A percentile compares a stretch with the other conserved stretches of the same genome.
phyloP scores from a whole-genome alignment of 2,113 vertebrate genomes.

The Tinamus guttatus region DNA sequence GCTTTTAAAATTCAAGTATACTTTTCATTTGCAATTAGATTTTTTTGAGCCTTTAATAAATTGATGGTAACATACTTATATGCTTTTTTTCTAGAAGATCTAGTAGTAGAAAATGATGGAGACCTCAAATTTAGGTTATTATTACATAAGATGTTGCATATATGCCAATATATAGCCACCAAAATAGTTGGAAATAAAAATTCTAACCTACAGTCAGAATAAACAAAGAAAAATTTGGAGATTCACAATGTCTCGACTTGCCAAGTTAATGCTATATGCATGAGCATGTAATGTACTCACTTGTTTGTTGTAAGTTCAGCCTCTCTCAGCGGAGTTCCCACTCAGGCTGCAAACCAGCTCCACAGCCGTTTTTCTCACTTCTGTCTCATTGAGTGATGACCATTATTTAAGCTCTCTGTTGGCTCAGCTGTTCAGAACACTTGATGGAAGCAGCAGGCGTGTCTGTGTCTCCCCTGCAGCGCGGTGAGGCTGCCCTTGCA shows the following conservation, averaged over 20 bases:
- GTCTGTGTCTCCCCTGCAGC: neutral
- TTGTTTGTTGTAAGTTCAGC: neutral
- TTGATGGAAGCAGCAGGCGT: neutral
- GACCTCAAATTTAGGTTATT: neutral
- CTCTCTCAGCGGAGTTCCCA: neutral
- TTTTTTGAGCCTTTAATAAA: neutral
- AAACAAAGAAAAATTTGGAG: neutral
- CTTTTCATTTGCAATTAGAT: neutral
- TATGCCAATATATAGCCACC: neutral
- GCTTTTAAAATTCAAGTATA: neutral
- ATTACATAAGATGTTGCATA: neutral
- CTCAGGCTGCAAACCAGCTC: neutral
- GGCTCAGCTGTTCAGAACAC: neutral
- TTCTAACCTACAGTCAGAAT: neutral
- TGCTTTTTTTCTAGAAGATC: neutral
- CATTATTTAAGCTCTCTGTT: neutral
- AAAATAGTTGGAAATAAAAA: neutral
- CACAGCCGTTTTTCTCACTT: neutral
- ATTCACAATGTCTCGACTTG: neutral
- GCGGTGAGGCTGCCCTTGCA: neutral
- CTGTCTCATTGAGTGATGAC: neutral
- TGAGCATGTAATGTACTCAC: neutral
- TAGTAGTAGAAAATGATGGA: neutral
- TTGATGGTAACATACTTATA: neutral
- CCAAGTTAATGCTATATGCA: neutral